Evolutionary conservation across 2,113 vertebrate species (phyloP).

Genomic region (Tylochromis polylepis): DNA sequence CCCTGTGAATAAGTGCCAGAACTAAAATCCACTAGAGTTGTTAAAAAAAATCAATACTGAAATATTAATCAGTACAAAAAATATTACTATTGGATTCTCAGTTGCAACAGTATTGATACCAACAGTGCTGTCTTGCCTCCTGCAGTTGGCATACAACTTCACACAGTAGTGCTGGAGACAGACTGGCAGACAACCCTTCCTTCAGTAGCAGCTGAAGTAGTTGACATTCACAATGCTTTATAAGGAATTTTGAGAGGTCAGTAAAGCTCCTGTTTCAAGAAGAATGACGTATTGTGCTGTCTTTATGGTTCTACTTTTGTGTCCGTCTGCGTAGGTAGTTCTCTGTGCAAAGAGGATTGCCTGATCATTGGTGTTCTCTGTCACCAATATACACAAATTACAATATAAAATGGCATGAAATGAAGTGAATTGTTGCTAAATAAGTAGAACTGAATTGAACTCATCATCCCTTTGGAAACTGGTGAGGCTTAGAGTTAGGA

Average conservation of each 20-base stretch:
- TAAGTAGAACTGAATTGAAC: background rate
- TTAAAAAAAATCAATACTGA: background rate
- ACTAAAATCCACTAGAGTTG: background rate
- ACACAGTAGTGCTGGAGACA: background rate
- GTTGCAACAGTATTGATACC: background rate
- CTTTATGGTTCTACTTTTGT: background rate
- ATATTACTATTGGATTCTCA: background rate
- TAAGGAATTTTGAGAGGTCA: background rate
- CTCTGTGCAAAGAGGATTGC: background rate
- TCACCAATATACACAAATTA: too few relatives aligned
- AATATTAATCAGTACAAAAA: background rate
- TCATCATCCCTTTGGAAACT: background rate
- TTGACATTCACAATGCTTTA: background rate
- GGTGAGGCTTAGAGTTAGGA: background rate
- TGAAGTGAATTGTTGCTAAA: background rate
- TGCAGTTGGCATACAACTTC: background rate
- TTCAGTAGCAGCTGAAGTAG: background rate
- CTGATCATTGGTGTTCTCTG: background rate
- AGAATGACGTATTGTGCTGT: background rate
- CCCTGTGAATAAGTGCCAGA: background rate
- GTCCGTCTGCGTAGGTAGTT: background rate
- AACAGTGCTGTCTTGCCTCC: background rate
- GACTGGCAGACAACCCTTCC: background rate
- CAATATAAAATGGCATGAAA: background rate
- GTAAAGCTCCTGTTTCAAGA: background rate